Evolutionary conservation across 2,113 vertebrate genomes (phyloP).

Genomic region (Nymphicus hollandicus): DNA sequence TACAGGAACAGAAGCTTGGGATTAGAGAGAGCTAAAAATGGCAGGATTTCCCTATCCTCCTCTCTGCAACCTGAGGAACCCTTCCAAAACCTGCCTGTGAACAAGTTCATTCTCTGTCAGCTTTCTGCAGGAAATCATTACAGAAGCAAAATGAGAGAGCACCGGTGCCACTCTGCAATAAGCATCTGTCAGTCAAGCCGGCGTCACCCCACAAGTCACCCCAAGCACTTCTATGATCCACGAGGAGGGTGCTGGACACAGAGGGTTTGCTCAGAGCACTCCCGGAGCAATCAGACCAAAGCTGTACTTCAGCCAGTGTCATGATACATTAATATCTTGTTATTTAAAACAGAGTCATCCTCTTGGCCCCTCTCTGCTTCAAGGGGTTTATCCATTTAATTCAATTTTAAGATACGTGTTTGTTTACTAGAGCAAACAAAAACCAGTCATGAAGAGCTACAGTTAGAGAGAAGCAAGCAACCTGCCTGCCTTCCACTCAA

Average conservation of each 20-base stretch:
- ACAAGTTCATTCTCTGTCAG: neutral
- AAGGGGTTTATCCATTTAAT: neutral
- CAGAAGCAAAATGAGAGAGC: neutral
- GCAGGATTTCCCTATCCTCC: neutral
- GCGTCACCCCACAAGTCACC: neutral
- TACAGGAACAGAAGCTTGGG: neutral
- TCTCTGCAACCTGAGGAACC: neutral
- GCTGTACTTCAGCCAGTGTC: neutral
- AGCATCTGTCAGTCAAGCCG: neutral
- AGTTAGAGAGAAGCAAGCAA: neutral
- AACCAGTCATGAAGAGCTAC: neutral
- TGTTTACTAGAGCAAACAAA: conserved; percentile 32
- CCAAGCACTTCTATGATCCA: neutral
- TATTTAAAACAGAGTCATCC: neutral
- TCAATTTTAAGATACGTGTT: neutral
- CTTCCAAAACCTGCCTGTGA: neutral
- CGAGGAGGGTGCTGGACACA: neutral
- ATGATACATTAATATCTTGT: neutral
- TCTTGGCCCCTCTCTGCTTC: neutral
- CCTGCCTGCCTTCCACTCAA: neutral
- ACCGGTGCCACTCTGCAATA: neutral
- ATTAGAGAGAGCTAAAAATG: neutral
- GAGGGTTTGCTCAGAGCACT: neutral
- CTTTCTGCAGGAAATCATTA: neutral
- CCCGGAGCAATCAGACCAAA: neutral